These are phyloP conservation scores for Xenentodon cancila DNA, from an alignment of 2,797 vertebrate genomes.

Conservation along the genomic window DNA sequence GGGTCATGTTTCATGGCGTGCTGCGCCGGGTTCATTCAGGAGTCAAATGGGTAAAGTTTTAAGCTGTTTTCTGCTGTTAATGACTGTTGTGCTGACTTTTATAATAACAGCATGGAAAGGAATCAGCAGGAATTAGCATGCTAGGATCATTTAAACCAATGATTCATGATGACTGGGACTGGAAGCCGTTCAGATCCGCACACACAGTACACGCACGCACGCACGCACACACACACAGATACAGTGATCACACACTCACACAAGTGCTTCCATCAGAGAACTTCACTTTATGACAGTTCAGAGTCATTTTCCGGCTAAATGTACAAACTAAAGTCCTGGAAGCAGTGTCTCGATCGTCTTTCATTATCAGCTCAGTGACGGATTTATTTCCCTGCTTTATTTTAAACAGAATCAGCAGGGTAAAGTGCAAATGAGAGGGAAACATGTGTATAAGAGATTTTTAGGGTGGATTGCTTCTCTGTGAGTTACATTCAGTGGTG, in stretches of 20 bases:
- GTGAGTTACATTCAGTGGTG: conserved; percentile 26
- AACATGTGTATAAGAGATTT: conserved; percentile 39
- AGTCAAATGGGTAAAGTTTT: conserved; percentile 79
- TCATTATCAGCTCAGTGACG: conserved; percentile 65
- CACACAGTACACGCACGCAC: conserved; percentile 19
- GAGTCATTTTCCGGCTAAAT: conserved; percentile 71
- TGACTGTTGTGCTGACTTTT: conserved; percentile 77
- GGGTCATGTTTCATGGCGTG: conserved; percentile 78
- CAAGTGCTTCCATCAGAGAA: conserved; percentile 51
- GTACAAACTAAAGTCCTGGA: conserved; percentile 69
- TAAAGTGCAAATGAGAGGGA: conserved; percentile 52
- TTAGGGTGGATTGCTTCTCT: conserved; percentile 25
- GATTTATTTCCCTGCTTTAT: conserved; percentile 58
- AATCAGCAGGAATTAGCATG: conserved; percentile 80
- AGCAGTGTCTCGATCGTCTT: conserved; percentile 58
- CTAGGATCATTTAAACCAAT: conserved; percentile 77
- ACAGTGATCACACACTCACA: conserved; percentile 26
- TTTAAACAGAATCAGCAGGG: conserved; percentile 59
- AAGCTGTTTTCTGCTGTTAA: conserved; percentile 74
- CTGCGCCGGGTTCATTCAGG: conserved; percentile 78
- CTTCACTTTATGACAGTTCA: conserved; percentile 69
- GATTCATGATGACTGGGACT: conserved; percentile 75
- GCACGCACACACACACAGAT: conserved; percentile 5
- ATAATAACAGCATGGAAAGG: conserved; percentile 76
- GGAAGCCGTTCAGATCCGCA: conserved; percentile 54